Base-by-base conservation (phyloP, 2,113 vertebrate genomes). In the Edolisoma coerulescens region DNA sequence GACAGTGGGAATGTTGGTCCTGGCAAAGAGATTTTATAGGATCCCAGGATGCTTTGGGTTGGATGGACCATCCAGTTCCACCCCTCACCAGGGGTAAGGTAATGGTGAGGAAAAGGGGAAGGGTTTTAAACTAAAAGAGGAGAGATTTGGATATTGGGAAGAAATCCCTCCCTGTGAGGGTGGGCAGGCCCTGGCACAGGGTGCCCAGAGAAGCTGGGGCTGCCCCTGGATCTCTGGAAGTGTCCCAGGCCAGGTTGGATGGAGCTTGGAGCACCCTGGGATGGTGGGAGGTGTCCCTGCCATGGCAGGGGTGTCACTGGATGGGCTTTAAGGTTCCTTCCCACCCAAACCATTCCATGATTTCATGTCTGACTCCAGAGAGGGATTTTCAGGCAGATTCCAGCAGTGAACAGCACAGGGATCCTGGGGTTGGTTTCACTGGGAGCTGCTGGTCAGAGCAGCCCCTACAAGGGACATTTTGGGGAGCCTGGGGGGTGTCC, bases 391-490 rank as follows among this genome's bases (percentile, higher is more conserved):
- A 10, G n/a, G 47, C 8, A 1, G 23, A 1, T 11, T 37, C 18
- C 3, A 3, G 74, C 1, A 3, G 2, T 20, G 71, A 28, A 0
- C 23, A 30, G 9, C 33, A 1, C 33, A 4, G 59, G 64, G 22
- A 8, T 37, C 9, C 47, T 24, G 1, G 1, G 3, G 14, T 3
- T 14, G 75, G 2, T 26, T 13, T 5, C 22, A 0, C 28, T 21
- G 6, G 64, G 37, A 65, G 64, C 33, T 44, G 61, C 20, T 4
- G 22, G 4, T 6, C 5, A 4, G 41, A 52, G 69, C 79, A 67
- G 41, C 65, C 61, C 2, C 67, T 1, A 0, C 11, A 1, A 3
- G 8, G 5, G 88, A 1, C 4, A 2, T 75, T 42, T 12, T n/a
- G 3, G 86, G 81, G 45, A 3, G 11, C 2, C 4, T 0, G 39